Evolutionary conservation across 1,140 invertebrate genomes (phyloP).

Genomic region (Drosophila varians): DNA sequence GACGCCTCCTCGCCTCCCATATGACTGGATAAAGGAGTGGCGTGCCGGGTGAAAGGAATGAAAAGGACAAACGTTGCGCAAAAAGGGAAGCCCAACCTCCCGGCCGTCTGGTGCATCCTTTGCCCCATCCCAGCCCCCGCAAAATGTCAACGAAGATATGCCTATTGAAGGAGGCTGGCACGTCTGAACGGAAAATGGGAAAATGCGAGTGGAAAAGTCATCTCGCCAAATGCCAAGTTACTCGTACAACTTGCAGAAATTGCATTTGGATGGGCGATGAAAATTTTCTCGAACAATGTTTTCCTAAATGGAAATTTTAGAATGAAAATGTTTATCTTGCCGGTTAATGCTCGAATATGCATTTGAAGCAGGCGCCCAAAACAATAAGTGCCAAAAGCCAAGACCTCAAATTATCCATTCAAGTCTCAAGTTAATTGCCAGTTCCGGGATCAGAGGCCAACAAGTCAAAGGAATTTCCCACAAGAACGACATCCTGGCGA

Average conservation of each 20-base stretch:
- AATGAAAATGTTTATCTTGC: constrained; percentile 7
- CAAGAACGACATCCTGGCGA: constrained; percentile 3
- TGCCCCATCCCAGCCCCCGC: background rate
- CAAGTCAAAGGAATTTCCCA: constrained; percentile 21
- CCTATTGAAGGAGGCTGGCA: constrained; percentile 30
- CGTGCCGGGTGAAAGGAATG: background rate
- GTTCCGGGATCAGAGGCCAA: constrained; percentile 7
- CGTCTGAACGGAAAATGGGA: constrained; percentile 23
- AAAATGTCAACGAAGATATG: constrained; percentile 24
- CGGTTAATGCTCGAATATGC: background rate
- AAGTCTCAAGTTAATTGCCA: constrained; percentile 22
- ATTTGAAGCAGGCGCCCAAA: background rate
- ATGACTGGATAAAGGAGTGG: constrained; percentile 23
- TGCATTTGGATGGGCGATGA: constrained; percentile 36
- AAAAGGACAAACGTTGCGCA: constrained; percentile 20
- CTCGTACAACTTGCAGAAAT: constrained; percentile 27
- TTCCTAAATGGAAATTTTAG: background rate
- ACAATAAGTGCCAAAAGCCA: constrained; percentile 6
- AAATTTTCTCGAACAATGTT: constrained; percentile 24
- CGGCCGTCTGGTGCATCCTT: constrained; percentile 21
- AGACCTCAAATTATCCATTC: constrained; percentile 8
- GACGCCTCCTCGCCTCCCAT: background rate
- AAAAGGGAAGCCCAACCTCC: constrained; percentile 8
- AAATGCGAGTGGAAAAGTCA: constrained; percentile 24
- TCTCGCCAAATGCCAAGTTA: constrained; percentile 33